Conservation (phyloP, 2,113 vertebrate genomes). For the Nansenia antarctica region DNA sequence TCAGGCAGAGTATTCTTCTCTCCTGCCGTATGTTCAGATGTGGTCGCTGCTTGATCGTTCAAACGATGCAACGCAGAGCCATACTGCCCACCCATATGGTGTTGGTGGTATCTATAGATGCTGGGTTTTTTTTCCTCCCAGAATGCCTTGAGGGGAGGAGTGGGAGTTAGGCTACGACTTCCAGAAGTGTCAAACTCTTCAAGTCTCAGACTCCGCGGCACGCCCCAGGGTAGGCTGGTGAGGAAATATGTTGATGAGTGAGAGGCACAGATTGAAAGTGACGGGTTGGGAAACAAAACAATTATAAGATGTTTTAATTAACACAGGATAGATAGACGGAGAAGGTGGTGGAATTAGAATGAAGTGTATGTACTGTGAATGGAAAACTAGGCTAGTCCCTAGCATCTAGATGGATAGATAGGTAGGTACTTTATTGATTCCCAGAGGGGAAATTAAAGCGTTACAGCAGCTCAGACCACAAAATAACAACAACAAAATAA, state of each 20-base stretch:
- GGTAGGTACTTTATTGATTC: no score
- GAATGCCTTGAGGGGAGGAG: neutral
- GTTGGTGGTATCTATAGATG: slow-evolving; percentile 10
- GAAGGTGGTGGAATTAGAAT: no score
- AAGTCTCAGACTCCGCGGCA: slow-evolving; percentile 10
- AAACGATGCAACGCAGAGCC: neutral
- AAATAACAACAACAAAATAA: no score
- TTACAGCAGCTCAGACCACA: no score
- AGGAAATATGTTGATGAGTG: slow-evolving; percentile 9
- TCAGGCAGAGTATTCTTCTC: no score
- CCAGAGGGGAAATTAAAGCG: no score
- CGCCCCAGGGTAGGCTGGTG: neutral
- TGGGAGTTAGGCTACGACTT: neutral
- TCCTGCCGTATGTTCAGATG: no score
- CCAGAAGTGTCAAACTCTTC: neutral
- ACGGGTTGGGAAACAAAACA: slow-evolving; percentile 26
- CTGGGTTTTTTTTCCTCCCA: neutral
- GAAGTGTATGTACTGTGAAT: no score
- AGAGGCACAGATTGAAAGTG: slow-evolving; percentile 22
- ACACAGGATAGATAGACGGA: no score
- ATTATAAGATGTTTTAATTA: slow-evolving; percentile 31
- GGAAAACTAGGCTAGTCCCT: no score
- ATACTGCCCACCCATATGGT: slow-evolving; percentile 11
- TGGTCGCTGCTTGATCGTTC: neutral
- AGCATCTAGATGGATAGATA: no score